A percentile compares a stretch with the other conserved stretches of the same genome.
These are phyloP conservation scores for Troides helena DNA, from an alignment of 2,888 invertebrate species.

Conservation along the genomic window DNA sequence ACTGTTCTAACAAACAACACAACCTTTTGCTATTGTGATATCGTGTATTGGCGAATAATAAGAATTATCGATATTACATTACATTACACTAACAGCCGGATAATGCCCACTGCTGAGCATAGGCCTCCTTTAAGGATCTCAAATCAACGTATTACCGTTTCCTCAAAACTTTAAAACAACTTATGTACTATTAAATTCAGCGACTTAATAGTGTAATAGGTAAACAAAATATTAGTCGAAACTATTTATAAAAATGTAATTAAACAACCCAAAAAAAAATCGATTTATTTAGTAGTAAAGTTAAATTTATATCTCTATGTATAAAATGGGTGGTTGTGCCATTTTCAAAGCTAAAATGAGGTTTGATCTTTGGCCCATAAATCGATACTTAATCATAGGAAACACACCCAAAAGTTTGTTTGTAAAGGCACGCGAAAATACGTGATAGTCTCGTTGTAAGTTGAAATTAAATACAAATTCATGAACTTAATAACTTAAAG, in stretches of 20 bases:
- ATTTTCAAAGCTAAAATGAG: constrained; percentile 15
- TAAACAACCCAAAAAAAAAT: neutral
- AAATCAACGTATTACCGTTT: too few relatives aligned
- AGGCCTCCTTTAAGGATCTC: too few relatives aligned
- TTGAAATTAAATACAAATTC: too few relatives aligned
- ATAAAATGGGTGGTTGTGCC: neutral
- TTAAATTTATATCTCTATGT: neutral
- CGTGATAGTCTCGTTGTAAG: too few relatives aligned
- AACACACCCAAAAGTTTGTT: constrained; percentile 3
- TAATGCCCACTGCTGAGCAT: too few relatives aligned
- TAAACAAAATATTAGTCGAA: neutral
- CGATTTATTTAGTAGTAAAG: neutral
- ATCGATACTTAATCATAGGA: constrained; percentile 6
- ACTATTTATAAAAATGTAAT: neutral
- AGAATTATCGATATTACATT: too few relatives aligned
- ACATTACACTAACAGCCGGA: too few relatives aligned
- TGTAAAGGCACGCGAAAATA: neutral
- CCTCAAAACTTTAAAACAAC: too few relatives aligned
- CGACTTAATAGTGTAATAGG: neutral
- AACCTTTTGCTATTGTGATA: constrained; percentile 1
- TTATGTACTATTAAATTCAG: neutral
- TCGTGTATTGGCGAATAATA: neutral
- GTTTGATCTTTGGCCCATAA: constrained; percentile 27
- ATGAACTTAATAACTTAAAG: neutral
- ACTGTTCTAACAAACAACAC: constrained; percentile 1